Base-by-base conservation (phyloP, 2,113 vertebrate species). In the Zapus hudsonius region DNA sequence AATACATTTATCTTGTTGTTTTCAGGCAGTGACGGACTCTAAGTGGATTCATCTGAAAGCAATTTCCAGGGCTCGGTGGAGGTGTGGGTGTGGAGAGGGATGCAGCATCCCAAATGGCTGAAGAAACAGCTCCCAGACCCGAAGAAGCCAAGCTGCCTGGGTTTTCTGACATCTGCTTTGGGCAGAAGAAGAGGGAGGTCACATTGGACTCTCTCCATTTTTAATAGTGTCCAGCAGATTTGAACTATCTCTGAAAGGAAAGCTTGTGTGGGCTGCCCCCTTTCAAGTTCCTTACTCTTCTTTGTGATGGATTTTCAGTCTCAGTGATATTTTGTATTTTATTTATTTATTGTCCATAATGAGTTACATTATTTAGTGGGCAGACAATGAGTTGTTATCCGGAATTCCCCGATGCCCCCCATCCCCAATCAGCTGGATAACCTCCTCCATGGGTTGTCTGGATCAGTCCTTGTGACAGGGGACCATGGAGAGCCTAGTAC, bases 241-340 rank as follows among this genome's bases (percentile, higher is more conserved):
- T 84, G 23, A 17, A n/a, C n/a, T 59, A 16, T 42, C 87, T 92
- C 87, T 94, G 47, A 38, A 86, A 78, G 69, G 40, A 91, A 88
- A 81, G 29, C 44, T 40, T 52, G 1, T 57, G 7, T 70, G 69
- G 13, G 40, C 55, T 92, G 25, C 13, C 15, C 52, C 29, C 11
- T n/a, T 63, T 76, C 78, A 73, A 44, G 67, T 79, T 78, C 47
- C 59, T 16, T 25, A 47, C 12, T 47, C 12, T 47, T 47, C 12
- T 7, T 47, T 47, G 12, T 12, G n/a, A n/a, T n/a, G n/a, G n/a
- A n/a, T n/a, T n/a, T n/a, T n/a, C n/a, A n/a, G n/a, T n/a, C n/a
- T n/a, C n/a, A n/a, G n/a, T n/a, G n/a, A n/a, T n/a, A n/a, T n/a
- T n/a, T n/a, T n/a, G n/a, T n/a, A n/a, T n/a, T n/a, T n/a, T n/a